phyloP scores from a whole-genome alignment of 2,113 vertebrate species.

The Erinaceus europaeus region DNA sequence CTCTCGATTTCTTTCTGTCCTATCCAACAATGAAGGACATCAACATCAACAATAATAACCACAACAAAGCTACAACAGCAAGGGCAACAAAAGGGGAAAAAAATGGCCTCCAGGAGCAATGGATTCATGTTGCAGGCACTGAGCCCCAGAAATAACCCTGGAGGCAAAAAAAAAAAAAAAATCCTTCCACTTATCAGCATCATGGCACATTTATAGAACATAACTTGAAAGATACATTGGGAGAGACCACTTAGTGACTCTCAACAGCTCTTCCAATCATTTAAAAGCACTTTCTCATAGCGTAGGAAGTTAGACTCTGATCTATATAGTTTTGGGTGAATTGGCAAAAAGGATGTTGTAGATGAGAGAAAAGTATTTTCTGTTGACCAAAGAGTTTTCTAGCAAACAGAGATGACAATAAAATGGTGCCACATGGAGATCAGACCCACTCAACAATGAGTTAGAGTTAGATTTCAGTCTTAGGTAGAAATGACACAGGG shows the following conservation, averaged over 20 bases:
- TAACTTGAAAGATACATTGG: background rate
- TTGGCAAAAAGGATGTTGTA: background rate
- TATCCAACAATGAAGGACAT: too few species aligned
- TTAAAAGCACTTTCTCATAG: background rate
- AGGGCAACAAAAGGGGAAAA: too few species aligned
- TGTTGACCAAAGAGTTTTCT: background rate
- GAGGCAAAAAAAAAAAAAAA: too few species aligned
- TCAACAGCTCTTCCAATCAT: background rate
- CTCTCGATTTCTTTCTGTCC: too few species aligned
- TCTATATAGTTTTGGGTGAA: background rate
- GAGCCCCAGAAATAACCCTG: too few species aligned
- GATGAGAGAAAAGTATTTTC: background rate
- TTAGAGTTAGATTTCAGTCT: background rate
- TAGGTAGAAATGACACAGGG: background rate
- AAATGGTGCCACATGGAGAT: background rate
- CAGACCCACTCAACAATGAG: background rate
- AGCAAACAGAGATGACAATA: background rate
- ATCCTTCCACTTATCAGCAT: background rate
- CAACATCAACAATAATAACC: too few species aligned
- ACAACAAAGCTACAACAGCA: too few species aligned
- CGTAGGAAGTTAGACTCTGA: background rate
- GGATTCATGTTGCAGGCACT: too few species aligned
- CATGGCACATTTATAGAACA: background rate
- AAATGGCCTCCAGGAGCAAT: too few species aligned
- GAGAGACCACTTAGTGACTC: background rate